Evolutionary conservation across 2,797 vertebrate genomes (phyloP).

Genomic region (Acropternis orthonyx): DNA sequence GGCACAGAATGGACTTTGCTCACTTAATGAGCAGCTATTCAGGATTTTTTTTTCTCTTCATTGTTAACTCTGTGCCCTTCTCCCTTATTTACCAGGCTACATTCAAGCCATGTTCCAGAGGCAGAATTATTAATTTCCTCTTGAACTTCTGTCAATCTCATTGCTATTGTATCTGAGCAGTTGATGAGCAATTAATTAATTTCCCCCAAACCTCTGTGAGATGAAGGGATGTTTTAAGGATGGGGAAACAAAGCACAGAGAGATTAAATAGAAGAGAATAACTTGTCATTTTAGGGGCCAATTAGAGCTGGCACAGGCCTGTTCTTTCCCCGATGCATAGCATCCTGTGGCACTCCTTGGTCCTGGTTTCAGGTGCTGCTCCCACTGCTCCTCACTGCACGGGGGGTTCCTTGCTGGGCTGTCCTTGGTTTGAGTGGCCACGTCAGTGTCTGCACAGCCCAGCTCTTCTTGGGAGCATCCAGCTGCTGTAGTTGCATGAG

Average conservation of each 20-base stretch:
- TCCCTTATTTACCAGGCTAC: conserved; percentile 35
- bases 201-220: not conserved
- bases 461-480: not conserved
- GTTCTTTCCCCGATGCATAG: not conserved
- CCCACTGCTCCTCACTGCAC: not conserved
- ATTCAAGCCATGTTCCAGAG: conserved; percentile 8
- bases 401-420: not conserved
- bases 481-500: not conserved
- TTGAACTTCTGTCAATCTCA: conserved; percentile 19
- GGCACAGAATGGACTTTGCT: conserved; percentile 5
- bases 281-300: conserved; percentile 6
- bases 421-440: not conserved
- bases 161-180: not conserved
- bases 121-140: conserved; percentile 51
- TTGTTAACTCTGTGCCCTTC: conserved; percentile 21
- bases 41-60: conserved; percentile 16
- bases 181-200: conserved; percentile 46
- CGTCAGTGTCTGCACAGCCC: not conserved
- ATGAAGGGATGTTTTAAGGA: not conserved
- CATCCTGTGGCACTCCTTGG: not conserved
- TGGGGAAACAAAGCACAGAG: not conserved
- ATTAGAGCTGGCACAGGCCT: not conserved
- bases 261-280: conserved; percentile 1
- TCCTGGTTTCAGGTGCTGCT: not conserved
- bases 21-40: conserved; percentile 45